phyloP scores from a whole-genome alignment of 2,113 vertebrate genomes.

The Phrynosoma blainvillii region DNA sequence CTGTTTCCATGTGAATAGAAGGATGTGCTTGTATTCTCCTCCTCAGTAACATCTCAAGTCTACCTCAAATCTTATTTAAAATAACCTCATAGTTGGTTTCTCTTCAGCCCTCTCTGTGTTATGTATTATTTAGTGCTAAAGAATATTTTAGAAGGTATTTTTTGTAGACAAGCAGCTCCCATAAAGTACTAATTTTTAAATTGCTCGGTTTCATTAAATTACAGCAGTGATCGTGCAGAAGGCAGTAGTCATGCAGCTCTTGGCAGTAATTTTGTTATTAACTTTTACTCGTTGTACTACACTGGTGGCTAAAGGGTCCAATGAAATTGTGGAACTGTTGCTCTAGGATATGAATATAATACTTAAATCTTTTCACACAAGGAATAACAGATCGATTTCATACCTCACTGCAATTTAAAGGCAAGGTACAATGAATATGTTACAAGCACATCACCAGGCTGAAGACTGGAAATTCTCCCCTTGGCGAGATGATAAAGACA shows the following conservation, averaged over 20 bases:
- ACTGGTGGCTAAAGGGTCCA: neutral
- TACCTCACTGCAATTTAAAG: neutral
- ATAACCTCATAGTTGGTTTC: neutral
- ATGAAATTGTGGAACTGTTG: neutral
- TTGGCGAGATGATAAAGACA: neutral
- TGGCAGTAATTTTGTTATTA: slow-evolving; percentile 14
- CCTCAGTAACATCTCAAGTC: neutral
- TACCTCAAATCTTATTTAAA: slow-evolving; percentile 24
- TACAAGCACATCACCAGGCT: neutral
- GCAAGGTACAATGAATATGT: neutral
- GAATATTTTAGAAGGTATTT: neutral
- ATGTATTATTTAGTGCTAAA: slow-evolving; percentile 19
- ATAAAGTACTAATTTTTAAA: neutral
- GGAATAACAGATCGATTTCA: slow-evolving; percentile 28
- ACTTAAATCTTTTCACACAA: neutral
- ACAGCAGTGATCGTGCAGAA: neutral
- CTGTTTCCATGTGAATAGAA: slow-evolving; percentile 24
- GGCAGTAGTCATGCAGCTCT: neutral
- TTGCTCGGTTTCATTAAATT: slow-evolving; percentile 4
- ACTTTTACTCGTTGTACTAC: slow-evolving; percentile 3
- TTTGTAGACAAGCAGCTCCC: neutral
- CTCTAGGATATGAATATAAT: neutral
- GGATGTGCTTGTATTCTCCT: neutral
- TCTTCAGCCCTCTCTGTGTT: slow-evolving; percentile 14
- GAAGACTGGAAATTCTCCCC: neutral